Evolutionary conservation across 2,888 invertebrate genomes (phyloP).

Genomic region (Cantharis flavilabris): DNA sequence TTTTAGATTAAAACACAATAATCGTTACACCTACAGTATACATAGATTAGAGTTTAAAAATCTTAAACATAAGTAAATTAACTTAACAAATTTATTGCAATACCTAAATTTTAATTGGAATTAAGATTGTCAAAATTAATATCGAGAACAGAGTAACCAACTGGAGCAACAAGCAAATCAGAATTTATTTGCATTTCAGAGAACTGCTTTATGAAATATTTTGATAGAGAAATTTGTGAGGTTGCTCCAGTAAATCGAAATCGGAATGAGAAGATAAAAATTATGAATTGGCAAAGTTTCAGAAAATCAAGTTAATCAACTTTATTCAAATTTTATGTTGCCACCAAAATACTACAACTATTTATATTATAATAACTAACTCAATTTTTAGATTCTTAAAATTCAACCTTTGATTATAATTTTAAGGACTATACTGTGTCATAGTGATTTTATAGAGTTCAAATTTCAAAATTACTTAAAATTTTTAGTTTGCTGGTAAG

Average conservation of each 20-base stretch:
- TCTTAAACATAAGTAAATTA: not conserved
- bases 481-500: no score
- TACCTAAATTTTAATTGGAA: not conserved
- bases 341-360: not conserved
- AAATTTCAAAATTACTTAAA: not conserved
- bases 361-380: no score
- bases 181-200: not conserved
- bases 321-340: not conserved
- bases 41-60: not conserved
- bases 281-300: not conserved
- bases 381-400: no score
- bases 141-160: not conserved
- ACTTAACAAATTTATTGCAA: not conserved
- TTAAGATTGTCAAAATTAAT: not conserved
- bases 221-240: not conserved
- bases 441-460: no score
- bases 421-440: not conserved
- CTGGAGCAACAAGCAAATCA: not conserved
- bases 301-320: not conserved
- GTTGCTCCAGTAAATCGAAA: not conserved
- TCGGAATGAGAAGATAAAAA: not conserved
- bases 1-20: not conserved
- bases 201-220: not conserved
- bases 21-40: not conserved
- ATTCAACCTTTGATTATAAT: not conserved